These are phyloP conservation scores for Plebejus anna DNA, from an alignment of 2,888 invertebrate genomes.

Conservation along the genomic window DNA sequence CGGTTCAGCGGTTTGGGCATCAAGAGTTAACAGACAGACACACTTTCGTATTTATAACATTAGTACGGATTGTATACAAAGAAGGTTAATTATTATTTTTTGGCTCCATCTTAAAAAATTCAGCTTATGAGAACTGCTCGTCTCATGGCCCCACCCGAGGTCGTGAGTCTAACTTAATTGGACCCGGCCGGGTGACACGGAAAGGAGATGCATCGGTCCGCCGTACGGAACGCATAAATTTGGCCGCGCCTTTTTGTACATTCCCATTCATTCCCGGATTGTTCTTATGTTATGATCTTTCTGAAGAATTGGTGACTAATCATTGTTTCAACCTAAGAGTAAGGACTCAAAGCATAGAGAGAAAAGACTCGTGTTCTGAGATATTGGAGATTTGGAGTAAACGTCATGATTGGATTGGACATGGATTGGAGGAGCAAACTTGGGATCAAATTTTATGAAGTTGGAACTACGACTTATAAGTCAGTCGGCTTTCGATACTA, in stretches of 20 bases:
- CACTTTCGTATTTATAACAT: too few species aligned
- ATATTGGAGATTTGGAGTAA: too few species aligned
- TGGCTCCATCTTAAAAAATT: not conserved
- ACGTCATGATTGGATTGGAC: too few species aligned
- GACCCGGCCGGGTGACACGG: slow-evolving; percentile 74
- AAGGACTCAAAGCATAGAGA: not conserved
- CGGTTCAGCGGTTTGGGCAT: too few species aligned
- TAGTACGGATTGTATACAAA: too few species aligned
- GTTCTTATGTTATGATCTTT: slow-evolving; percentile 4
- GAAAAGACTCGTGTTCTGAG: not conserved
- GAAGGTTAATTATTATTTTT: too few species aligned
- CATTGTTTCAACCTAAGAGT: not conserved
- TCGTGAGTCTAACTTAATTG: slow-evolving; percentile 79
- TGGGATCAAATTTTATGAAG: too few species aligned
- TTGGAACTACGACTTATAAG: too few species aligned
- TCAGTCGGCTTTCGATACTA: too few species aligned
- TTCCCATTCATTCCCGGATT: slow-evolving; percentile 6
- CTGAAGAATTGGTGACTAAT: not conserved
- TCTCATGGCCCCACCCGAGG: slow-evolving; percentile 55
- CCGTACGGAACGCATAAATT: slow-evolving; percentile 75
- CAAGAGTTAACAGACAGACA: too few species aligned
- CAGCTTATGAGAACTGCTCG: slow-evolving; percentile 40
- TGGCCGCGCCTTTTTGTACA: slow-evolving; percentile 33
- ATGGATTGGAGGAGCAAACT: too few species aligned
- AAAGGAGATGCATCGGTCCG: slow-evolving; percentile 74